Conservation (phyloP, 2,113 vertebrate species). For the Potamarius usumacintae region DNA sequence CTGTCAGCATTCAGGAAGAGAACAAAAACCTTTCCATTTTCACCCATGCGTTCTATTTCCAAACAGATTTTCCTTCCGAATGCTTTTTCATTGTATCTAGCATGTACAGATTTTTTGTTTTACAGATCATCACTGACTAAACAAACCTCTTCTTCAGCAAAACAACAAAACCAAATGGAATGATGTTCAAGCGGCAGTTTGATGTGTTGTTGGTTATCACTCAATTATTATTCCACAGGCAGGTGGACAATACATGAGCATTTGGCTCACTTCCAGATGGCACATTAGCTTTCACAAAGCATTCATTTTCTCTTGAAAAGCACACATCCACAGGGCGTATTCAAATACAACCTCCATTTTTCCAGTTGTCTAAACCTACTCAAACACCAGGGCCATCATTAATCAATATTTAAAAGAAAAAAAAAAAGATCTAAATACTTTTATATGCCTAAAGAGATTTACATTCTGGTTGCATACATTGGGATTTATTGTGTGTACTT, state of each 20-base stretch:
- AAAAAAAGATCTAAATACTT: not conserved
- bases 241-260: not conserved
- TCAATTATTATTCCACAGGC: not conserved
- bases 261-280: not conserved
- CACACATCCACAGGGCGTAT: not conserved
- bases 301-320: not conserved
- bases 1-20: not conserved
- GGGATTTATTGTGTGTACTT: not conserved
- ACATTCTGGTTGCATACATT: not conserved
- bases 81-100: not conserved
- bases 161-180: not conserved
- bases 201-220: constrained; percentile 10
- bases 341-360: not conserved
- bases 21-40: not conserved
- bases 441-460: not conserved
- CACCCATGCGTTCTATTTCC: not conserved
- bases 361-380: not conserved
- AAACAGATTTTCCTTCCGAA: not conserved
- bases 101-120: not conserved
- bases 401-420: not conserved
- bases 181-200: not conserved
- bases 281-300: not conserved
- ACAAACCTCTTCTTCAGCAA: not conserved
- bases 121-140: not conserved
- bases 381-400: not conserved